phyloP scores from a whole-genome alignment of 2,113 vertebrate genomes.

The Bos javanicus region DNA sequence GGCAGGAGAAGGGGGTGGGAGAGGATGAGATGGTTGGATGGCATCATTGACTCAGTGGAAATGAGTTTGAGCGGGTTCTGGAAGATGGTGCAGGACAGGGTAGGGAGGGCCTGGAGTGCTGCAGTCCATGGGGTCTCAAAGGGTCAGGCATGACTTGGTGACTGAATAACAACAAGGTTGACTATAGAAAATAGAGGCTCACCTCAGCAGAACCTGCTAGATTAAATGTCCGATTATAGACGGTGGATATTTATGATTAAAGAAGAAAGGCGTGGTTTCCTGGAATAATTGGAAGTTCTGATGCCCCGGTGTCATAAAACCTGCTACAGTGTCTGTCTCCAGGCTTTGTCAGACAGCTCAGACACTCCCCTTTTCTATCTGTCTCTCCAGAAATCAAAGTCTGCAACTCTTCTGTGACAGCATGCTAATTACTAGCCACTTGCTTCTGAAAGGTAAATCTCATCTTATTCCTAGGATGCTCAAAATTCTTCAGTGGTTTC shows the following conservation, averaged over 20 bases:
- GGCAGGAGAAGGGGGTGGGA: neutral
- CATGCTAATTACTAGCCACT: neutral
- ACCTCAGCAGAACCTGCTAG: neutral
- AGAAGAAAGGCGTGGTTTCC: constrained; percentile 36
- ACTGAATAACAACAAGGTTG: neutral
- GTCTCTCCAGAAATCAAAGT: constrained; percentile 33
- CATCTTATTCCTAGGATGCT: neutral
- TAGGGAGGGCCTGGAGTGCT: neutral
- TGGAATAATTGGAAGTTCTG: constrained; percentile 47
- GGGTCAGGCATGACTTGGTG: neutral
- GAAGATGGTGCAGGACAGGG: neutral
- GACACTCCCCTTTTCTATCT: constrained; percentile 24
- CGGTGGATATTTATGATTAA: constrained; percentile 29
- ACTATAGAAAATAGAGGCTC: constrained; percentile 20
- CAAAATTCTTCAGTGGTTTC: neutral
- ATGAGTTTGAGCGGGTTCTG: neutral
- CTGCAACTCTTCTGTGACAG: neutral
- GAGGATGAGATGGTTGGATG: neutral
- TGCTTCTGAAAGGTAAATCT: constrained; percentile 23
- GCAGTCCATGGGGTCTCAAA: neutral
- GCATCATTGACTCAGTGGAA: neutral
- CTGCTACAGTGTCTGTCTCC: neutral
- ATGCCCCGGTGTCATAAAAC: neutral
- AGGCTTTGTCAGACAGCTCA: neutral
- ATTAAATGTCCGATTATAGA: constrained; percentile 45